Percentiles rank a stretch among this genome's conserved stretches.
Evolutionary conservation across 1,140 invertebrate genomes (phyloP).

Genomic region (Nilaparvata lugens): DNA sequence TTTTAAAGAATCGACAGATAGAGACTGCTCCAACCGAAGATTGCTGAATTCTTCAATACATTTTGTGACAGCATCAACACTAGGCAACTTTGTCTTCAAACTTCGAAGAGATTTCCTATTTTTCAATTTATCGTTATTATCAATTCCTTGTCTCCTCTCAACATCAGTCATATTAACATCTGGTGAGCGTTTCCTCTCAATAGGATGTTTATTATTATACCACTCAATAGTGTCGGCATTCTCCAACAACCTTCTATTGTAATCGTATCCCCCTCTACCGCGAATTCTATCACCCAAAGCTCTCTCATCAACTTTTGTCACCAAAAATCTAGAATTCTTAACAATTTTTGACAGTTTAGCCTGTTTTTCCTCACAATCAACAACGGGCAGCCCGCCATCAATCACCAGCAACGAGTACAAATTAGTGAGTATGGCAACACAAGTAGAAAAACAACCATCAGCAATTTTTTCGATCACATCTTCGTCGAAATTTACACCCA

Average conservation of each 20-base stretch:
- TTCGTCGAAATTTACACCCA: background rate
- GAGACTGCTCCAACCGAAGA: no score
- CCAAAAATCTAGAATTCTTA: background rate
- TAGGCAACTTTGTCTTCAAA: no score
- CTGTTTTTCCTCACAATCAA: background rate
- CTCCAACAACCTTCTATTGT: background rate
- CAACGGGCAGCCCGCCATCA: background rate
- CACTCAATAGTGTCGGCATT: background rate
- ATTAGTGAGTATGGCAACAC: background rate
- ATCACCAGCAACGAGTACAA: background rate
- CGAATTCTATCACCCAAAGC: background rate
- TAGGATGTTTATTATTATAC: background rate
- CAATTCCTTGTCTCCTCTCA: background rate
- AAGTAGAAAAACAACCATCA: background rate
- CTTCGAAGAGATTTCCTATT: background rate
- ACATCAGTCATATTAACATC: no score
- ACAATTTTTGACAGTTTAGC: background rate
- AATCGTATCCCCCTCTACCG: background rate
- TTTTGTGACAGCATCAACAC: background rate
- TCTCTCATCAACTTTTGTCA: background rate
- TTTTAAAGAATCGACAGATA: no score
- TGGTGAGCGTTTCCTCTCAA: background rate
- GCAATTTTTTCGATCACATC: background rate
- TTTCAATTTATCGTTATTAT: background rate
- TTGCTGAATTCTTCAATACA: background rate